phyloP scores from a whole-genome alignment of 2,888 invertebrate species.

The Aspidiotus rigidus region DNA sequence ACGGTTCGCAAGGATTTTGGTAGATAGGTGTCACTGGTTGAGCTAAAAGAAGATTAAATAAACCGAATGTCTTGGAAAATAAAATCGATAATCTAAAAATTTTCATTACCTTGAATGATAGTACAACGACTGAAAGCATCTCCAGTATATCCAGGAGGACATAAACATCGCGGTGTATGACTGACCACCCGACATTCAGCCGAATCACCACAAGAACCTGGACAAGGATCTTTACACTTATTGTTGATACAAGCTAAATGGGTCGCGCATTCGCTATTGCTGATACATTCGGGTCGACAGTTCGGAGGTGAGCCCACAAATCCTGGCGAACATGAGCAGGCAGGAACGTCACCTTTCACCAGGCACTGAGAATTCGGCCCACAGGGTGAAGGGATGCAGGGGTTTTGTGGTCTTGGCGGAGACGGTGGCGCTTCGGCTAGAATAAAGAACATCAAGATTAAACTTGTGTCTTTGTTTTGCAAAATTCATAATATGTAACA shows the following conservation, averaged over 20 bases:
- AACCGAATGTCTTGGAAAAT: too few species aligned
- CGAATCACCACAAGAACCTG: slow-evolving; percentile 65
- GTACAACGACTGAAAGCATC: slow-evolving; percentile 53
- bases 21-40: slow-evolving; percentile 32
- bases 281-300: slow-evolving; percentile 72
- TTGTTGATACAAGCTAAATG: slow-evolving; percentile 60
- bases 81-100: not conserved
- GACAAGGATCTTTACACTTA: slow-evolving; percentile 70
- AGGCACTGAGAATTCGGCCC: slow-evolving; percentile 48
- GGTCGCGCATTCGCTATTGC: slow-evolving; percentile 62
- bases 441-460: not conserved
- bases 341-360: slow-evolving; percentile 47
- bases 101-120: not conserved
- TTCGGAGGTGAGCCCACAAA: slow-evolving; percentile 60
- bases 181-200: slow-evolving; percentile 67
- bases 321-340: slow-evolving; percentile 43
- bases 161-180: slow-evolving; percentile 56
- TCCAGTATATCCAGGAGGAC: slow-evolving; percentile 58
- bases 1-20: slow-evolving; percentile 58
- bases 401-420: slow-evolving; percentile 41
- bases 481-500: not conserved
- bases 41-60: not conserved
- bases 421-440: slow-evolving; percentile 35
- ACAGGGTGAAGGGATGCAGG: slow-evolving; percentile 65
- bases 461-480: too few species aligned